Evolutionary conservation across 2,113 vertebrate genomes (phyloP).

Genomic region (Rhinoptilus africanus): DNA sequence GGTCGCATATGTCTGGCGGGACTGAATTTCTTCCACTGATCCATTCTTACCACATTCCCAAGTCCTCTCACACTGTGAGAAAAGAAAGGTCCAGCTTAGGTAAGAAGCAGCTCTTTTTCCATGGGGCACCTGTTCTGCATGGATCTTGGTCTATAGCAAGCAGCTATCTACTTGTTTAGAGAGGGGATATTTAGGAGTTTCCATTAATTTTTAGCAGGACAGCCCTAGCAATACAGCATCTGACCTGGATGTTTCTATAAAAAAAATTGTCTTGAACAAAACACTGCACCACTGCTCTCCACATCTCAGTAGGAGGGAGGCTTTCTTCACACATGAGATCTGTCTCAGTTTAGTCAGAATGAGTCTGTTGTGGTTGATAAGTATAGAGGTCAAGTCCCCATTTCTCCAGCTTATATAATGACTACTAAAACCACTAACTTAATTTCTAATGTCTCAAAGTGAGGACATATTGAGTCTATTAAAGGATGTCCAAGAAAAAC

Average conservation of each 20-base stretch:
- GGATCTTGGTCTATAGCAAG: background rate
- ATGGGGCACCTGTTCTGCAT: accelerated
- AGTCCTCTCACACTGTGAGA: background rate
- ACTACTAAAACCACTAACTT: background rate
- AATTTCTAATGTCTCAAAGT: background rate
- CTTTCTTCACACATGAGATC: background rate
- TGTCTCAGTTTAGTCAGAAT: background rate
- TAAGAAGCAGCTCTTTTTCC: background rate
- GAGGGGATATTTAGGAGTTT: background rate
- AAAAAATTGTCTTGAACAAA: background rate
- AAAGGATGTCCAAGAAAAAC: background rate
- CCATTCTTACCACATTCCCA: background rate
- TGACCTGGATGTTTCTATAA: background rate
- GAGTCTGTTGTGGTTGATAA: background rate
- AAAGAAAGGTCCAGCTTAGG: background rate
- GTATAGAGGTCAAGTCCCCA: background rate
- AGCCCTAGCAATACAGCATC: background rate
- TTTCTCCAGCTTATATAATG: background rate
- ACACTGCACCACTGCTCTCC: background rate
- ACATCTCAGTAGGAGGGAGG: background rate
- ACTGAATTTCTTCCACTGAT: background rate
- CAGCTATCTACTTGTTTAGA: background rate
- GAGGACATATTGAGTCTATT: background rate
- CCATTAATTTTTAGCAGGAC: background rate
- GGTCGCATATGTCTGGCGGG: background rate